Conservation (phyloP, 2,888 invertebrate species). For the Acanthosoma haemorrhoidale region DNA sequence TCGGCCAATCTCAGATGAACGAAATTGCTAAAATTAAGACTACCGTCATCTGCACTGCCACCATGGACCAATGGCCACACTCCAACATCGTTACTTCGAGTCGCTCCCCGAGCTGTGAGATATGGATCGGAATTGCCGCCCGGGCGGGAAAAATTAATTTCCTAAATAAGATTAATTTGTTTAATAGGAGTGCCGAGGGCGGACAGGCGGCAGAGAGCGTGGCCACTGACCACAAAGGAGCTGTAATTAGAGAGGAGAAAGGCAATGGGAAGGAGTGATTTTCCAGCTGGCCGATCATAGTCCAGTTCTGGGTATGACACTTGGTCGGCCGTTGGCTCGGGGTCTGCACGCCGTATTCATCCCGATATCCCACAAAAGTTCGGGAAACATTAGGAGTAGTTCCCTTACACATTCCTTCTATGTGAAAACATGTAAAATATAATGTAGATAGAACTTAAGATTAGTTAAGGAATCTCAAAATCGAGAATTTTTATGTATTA, state of each 20-base stretch:
- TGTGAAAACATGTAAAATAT: too few species aligned
- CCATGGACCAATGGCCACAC: not conserved
- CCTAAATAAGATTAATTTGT: not conserved
- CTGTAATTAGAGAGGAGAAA: conserved; percentile 26
- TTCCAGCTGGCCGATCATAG: conserved; percentile 28
- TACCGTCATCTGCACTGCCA: not conserved
- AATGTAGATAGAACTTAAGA: too few species aligned
- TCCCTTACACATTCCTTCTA: too few species aligned
- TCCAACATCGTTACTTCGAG: too few species aligned
- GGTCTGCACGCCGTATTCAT: too few species aligned
- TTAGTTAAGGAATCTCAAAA: too few species aligned
- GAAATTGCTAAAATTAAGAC: not conserved
- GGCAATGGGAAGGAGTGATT: conserved; percentile 27
- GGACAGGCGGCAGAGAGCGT: not conserved
- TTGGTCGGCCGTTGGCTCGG: too few species aligned
- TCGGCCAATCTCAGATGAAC: not conserved
- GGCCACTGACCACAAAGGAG: conserved; percentile 16
- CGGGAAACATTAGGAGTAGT: too few species aligned
- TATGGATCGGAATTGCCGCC: not conserved
- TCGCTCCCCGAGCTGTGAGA: not conserved
- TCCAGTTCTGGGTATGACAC: conserved; percentile 23
- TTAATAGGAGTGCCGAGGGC: not conserved
- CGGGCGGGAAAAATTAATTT: not conserved
- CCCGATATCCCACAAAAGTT: too few species aligned
- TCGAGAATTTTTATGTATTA: too few species aligned